phyloP scores from a whole-genome alignment of 2,888 invertebrate genomes.

The Campopleginae sp. region DNA sequence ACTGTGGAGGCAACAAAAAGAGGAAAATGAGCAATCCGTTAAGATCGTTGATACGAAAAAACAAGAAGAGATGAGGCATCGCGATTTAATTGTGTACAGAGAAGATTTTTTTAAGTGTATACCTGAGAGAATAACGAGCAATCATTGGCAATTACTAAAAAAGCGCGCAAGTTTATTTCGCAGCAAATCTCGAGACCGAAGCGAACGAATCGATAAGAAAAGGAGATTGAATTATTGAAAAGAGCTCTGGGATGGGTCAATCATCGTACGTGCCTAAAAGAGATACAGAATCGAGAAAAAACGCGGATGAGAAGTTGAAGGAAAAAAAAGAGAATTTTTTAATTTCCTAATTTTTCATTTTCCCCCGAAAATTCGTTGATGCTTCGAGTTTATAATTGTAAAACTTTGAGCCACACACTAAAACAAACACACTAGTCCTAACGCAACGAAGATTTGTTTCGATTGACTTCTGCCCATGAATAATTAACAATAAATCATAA shows the following conservation, averaged over 20 bases:
- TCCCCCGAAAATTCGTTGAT: conserved; percentile 23
- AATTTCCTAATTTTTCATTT: background rate
- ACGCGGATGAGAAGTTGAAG: background rate
- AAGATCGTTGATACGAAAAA: conserved; percentile 25
- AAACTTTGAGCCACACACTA: background rate
- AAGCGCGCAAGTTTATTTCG: conserved; percentile 14
- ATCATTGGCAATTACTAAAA: conserved; percentile 56
- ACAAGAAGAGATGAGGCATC: conserved; percentile 10
- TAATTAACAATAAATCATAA: conserved; percentile 10
- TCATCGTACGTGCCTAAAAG: conserved; percentile 64
- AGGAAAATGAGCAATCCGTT: conserved; percentile 14
- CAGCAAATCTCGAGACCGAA: conserved; percentile 46
- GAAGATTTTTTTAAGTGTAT: conserved; percentile 44
- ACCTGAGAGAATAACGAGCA: conserved; percentile 55
- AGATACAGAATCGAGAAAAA: conserved; percentile 48
- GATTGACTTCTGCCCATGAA: conserved; percentile 55
- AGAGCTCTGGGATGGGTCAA: conserved; percentile 49
- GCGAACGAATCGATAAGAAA: background rate
- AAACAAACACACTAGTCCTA: conserved; percentile 61
- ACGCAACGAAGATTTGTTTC: conserved; percentile 59
- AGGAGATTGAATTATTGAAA: conserved; percentile 5
- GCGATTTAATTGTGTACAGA: conserved; percentile 38
- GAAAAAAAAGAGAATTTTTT: background rate
- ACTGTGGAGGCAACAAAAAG: conserved; percentile 12
- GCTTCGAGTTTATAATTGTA: conserved; percentile 36